Evolutionary conservation across 1,140 invertebrate species (phyloP).

Genomic region (Coenobita brevimanus): DNA sequence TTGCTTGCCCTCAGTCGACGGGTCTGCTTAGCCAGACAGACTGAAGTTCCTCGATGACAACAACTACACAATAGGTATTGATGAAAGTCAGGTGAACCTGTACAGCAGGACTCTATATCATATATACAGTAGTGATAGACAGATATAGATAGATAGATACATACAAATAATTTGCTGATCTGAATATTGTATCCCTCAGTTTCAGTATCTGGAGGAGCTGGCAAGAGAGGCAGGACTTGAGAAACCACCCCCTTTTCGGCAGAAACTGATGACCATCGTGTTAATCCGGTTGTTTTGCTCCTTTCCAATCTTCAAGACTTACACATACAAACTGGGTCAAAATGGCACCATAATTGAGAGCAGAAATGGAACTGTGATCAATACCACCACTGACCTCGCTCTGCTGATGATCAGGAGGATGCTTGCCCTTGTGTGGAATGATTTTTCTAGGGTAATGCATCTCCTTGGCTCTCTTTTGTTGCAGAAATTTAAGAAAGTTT

Average conservation of each 20-base stretch:
- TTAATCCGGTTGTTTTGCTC: slow-evolving; percentile 26
- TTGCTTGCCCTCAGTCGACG: too few species aligned
- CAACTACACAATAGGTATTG: too few species aligned
- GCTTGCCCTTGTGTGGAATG: slow-evolving; percentile 18
- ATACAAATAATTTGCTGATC: too few species aligned
- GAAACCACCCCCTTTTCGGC: slow-evolving; percentile 1
- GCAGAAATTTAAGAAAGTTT: neutral
- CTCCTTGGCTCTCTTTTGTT: slow-evolving; percentile 3
- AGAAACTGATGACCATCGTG: slow-evolving; percentile 14
- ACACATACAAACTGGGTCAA: neutral
- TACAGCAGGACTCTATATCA: too few species aligned
- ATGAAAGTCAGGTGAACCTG: too few species aligned
- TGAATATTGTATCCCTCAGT: neutral
- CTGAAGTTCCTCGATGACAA: too few species aligned
- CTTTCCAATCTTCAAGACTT: slow-evolving; percentile 42
- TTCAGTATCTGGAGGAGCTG: slow-evolving; percentile 36
- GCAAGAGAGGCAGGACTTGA: slow-evolving; percentile 24
- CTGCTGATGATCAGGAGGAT: neutral
- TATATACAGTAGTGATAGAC: too few species aligned
- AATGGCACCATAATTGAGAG: slow-evolving; percentile 34
- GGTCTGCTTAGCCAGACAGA: too few species aligned
- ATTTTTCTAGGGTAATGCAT: slow-evolving; percentile 17
- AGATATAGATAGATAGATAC: too few species aligned
- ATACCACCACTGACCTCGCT: slow-evolving; percentile 14
- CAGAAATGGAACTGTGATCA: neutral